Base-by-base conservation (phyloP, 2,113 vertebrate species). In the Pipa parva region DNA sequence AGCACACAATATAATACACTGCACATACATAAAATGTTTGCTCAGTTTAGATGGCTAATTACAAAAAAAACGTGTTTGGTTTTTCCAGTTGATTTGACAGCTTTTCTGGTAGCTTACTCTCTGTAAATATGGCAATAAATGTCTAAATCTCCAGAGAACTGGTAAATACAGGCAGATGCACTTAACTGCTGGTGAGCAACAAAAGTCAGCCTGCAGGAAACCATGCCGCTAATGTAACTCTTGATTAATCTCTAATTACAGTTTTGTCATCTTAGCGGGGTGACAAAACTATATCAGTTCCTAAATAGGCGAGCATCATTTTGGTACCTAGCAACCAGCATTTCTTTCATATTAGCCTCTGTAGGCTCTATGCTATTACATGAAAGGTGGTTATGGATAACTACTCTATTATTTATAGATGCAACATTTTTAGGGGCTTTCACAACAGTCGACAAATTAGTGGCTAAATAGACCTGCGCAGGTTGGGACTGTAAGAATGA, bases 191-290 rank as follows among this genome's bases (percentile, higher is more conserved):
- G 86, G 87, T 87, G 82, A 85, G 82, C 84, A 81, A 83, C 85
- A 85, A 71, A 81, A 82, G 71, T 86, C 83, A 80, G 84, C 48
- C 82, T 78, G 84, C 82, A 82, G 86, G 86, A 83, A 86, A 87
- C 83, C 73, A 75, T 73, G 77, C 77, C 80, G 81, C 85, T 90
- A 89, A 91, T 88, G 87, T 82, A 89, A 81, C 86, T 88, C 84
- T 85, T 89, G 90, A 94, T 94, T 93, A 92, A 91, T 89, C 85
- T 92, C 86, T 93, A 92, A 94, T 94, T 92, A 90, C 89, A 91
- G 86, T 91, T 90, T 92, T 88, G 85, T 91, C 85, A 88, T 91
- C 87, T 87, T 92, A 89, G 87, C 87, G 81, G 89, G 89, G 85
- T 92, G 85, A 89, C 82, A 90, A 87, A 91, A 88, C 90, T 91